These are phyloP conservation scores for Premnoplex brunnescens DNA, from an alignment of 2,797 vertebrate genomes.

Conservation along the genomic window DNA sequence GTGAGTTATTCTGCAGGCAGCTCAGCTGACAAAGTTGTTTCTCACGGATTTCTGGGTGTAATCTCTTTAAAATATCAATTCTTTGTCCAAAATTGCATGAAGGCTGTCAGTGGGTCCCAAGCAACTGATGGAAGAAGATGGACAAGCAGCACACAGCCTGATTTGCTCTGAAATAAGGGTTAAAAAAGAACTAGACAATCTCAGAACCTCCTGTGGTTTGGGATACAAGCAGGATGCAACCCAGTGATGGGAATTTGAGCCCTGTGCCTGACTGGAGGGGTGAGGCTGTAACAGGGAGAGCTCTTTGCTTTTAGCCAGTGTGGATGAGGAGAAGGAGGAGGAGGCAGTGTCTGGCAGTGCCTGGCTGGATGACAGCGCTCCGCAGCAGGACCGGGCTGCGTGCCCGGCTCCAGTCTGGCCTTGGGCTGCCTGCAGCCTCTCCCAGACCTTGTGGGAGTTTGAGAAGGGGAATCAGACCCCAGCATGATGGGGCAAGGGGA, in stretches of 20 bases:
- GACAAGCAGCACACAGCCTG: neutral
- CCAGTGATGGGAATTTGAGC: accelerated
- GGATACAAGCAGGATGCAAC: neutral
- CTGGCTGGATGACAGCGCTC: neutral
- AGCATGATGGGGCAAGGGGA: too few species aligned
- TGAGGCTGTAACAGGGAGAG: neutral
- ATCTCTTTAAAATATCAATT: neutral
- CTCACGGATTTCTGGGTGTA: neutral
- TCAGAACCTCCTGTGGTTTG: neutral
- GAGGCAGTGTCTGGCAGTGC: neutral
- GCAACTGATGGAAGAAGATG: neutral
- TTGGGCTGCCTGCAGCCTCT: neutral
- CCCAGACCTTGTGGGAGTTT: neutral
- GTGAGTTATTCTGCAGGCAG: neutral
- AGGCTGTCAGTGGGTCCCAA: neutral
- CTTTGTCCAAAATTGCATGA: too few species aligned
- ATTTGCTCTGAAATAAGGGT: neutral
- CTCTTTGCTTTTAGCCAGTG: neutral
- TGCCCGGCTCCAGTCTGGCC: neutral
- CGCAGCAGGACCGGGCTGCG: accelerated
- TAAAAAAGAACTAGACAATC: neutral
- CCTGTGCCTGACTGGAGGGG: neutral
- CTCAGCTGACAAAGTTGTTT: neutral
- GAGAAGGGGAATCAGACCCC: neutral
- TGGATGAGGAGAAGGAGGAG: neutral